These are phyloP conservation scores for Suricata suricatta DNA, from an alignment of 2,113 vertebrate genomes.

Conservation along the genomic window DNA sequence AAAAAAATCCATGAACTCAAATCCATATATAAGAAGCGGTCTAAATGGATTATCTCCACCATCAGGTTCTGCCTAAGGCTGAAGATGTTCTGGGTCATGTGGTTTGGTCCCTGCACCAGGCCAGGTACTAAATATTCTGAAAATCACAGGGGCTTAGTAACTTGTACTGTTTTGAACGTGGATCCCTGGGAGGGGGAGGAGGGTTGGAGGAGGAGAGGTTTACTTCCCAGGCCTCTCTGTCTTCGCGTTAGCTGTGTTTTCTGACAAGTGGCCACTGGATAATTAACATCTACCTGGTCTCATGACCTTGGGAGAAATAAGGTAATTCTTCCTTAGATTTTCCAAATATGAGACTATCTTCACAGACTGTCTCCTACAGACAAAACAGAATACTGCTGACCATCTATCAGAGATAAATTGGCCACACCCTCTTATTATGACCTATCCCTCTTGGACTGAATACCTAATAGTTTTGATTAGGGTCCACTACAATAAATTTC, in stretches of 20 bases:
- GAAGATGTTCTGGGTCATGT: background rate
- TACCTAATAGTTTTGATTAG: background rate
- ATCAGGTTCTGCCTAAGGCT: background rate
- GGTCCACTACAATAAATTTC: background rate
- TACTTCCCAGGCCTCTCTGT: background rate
- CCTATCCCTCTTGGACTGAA: background rate
- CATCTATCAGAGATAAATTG: background rate
- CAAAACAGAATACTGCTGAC: constrained; percentile 9
- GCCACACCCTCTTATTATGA: background rate
- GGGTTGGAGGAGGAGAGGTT: background rate
- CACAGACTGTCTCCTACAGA: background rate
- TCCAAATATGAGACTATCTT: background rate
- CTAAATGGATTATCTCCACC: background rate
- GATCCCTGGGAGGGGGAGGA: background rate
- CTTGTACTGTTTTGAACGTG: background rate
- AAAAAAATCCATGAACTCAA: background rate
- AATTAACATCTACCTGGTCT: background rate
- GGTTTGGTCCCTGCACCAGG: too few relatives aligned
- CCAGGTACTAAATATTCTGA: background rate
- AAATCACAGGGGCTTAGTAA: background rate
- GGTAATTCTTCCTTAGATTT: background rate
- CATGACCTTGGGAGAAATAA: background rate
- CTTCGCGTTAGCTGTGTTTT: background rate
- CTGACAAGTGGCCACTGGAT: background rate
- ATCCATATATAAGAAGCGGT: background rate